Conservation (phyloP, 1,140 invertebrate species). For the Diuraphis noxia region DNA sequence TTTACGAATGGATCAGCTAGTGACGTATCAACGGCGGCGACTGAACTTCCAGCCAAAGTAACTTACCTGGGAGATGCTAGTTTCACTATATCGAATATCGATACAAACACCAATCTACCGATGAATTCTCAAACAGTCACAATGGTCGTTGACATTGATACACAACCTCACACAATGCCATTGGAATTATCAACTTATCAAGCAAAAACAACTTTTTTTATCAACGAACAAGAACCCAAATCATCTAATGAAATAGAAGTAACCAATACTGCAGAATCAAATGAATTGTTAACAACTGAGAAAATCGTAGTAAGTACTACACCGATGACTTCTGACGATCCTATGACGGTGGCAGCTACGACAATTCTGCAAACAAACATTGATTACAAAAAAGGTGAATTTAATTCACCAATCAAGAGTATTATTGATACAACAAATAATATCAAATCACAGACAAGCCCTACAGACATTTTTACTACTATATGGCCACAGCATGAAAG, state of each 20-base stretch:
- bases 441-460: neutral
- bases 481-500: neutral
- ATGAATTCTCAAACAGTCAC: slow-evolving; percentile 24
- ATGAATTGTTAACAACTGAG: neutral
- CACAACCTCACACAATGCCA: neutral
- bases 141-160: slow-evolving; percentile 8
- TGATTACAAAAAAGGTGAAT: neutral
- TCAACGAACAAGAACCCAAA: neutral
- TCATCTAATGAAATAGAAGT: neutral
- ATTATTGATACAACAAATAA: neutral
- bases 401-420: neutral
- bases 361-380: slow-evolving; percentile 3
- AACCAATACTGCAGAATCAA: neutral
- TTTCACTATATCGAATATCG: slow-evolving; percentile 25
- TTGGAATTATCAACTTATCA: slow-evolving; percentile 30
- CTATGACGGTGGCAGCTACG: neutral
- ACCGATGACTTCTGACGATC: neutral
- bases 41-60: slow-evolving; percentile 29
- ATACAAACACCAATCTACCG: slow-evolving; percentile 18
- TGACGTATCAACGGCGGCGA: neutral
- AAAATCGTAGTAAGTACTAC: neutral
- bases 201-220: neutral
- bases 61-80: slow-evolving; percentile 19
- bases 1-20: slow-evolving; percentile 7
- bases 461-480: neutral